Percentiles rank a stretch among this genome's conserved stretches.
These are phyloP conservation scores for Plebejus argus DNA, from an alignment of 2,888 invertebrate species.

Conservation along the genomic window DNA sequence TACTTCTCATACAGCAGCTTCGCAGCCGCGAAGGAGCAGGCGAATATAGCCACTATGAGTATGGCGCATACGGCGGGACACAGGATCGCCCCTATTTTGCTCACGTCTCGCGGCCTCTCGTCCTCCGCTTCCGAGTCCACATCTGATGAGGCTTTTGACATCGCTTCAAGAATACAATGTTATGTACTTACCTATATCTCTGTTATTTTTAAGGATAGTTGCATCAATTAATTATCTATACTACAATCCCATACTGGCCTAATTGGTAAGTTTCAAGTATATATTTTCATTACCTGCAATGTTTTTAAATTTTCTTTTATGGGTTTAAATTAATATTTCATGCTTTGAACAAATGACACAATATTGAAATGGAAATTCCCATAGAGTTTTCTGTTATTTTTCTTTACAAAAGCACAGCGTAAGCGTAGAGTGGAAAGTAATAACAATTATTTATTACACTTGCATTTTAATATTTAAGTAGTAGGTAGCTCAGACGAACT, in stretches of 20 bases:
- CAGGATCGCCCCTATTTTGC: constrained; percentile 61
- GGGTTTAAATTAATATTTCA: too few relatives aligned
- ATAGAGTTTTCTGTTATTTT: too few relatives aligned
- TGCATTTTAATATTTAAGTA: too few relatives aligned
- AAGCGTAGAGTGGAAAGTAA: too few relatives aligned
- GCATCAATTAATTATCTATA: too few relatives aligned
- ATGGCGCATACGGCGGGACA: constrained; percentile 67
- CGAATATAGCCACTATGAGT: constrained; percentile 58
- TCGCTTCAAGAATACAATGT: constrained; percentile 49
- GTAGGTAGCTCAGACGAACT: too few relatives aligned
- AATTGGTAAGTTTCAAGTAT: background rate
- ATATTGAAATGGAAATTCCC: too few relatives aligned
- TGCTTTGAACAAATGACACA: too few relatives aligned
- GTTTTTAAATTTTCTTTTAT: background rate
- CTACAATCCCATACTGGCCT: background rate
- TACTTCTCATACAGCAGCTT: constrained; percentile 66
- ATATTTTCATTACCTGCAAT: background rate
- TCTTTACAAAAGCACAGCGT: too few relatives aligned
- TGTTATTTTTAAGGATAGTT: too few relatives aligned
- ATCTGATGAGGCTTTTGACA: constrained; percentile 56
- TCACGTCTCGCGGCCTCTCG: constrained; percentile 47
- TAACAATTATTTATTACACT: too few relatives aligned
- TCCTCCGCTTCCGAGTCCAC: constrained; percentile 63
- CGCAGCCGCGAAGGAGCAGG: constrained; percentile 57
- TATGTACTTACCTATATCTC: too few relatives aligned